Evolutionary conservation across 2,797 vertebrate genomes (phyloP).

Genomic region (Myotis myotis): DNA sequence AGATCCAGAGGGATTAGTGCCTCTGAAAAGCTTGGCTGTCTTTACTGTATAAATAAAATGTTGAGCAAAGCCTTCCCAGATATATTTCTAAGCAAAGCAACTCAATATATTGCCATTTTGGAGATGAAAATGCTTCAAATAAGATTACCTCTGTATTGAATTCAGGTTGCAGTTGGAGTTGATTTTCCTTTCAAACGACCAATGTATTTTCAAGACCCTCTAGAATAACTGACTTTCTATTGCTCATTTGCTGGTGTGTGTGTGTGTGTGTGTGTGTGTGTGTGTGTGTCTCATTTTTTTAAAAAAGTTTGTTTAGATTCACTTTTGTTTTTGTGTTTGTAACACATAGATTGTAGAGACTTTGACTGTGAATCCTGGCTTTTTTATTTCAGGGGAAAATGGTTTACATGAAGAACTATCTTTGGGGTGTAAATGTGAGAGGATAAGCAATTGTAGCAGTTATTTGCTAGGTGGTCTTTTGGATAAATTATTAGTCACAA

Average conservation of each 20-base stretch:
- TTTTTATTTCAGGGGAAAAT: not conserved
- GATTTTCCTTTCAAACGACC: slow-evolving; percentile 54
- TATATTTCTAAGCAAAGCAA: slow-evolving; percentile 72
- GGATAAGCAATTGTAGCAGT: not conserved
- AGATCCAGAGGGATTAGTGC: slow-evolving; percentile 73
- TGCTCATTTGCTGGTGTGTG: not conserved
- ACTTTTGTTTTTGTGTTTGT: not conserved
- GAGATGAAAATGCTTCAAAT: slow-evolving; percentile 50
- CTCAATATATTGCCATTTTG: slow-evolving; percentile 47
- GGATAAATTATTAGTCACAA: not conserved
- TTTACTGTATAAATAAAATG: slow-evolving; percentile 69
- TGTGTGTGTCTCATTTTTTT: not conserved
- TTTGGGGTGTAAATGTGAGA: not conserved
- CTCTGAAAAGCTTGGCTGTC: slow-evolving; percentile 72
- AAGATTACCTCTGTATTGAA: slow-evolving; percentile 47
- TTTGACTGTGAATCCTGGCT: not conserved
- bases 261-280: too few relatives aligned
- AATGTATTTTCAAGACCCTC: slow-evolving; percentile 41
- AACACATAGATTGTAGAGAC: not conserved
- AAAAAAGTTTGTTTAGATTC: not conserved
- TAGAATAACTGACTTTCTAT: slow-evolving; percentile 37
- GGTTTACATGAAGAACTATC: not conserved
- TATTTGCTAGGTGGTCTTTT: not conserved
- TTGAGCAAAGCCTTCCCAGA: slow-evolving; percentile 71
- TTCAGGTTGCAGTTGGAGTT: slow-evolving; percentile 9